Conservation (phyloP, 2,113 vertebrate genomes). For the Eolophus roseicapilla region DNA sequence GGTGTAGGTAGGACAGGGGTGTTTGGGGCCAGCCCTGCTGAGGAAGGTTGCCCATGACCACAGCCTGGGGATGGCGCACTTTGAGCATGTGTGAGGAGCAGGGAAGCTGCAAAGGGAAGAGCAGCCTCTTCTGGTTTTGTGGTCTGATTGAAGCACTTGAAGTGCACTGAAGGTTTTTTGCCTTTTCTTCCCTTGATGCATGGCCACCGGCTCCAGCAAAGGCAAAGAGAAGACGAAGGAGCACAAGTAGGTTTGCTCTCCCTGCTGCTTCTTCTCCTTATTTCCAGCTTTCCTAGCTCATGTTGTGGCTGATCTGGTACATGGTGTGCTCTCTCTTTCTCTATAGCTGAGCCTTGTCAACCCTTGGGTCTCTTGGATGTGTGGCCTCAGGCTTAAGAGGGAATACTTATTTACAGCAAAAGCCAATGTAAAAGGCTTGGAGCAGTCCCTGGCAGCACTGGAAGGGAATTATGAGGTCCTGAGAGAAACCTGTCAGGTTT, state of each 20-base stretch:
- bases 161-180: background rate
- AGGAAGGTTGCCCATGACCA: no score
- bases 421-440: background rate
- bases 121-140: background rate
- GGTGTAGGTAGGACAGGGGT: background rate
- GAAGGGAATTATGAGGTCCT: background rate
- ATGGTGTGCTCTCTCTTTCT: background rate
- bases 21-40: background rate
- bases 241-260: conserved; percentile 71
- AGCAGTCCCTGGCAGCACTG: fast-evolving
- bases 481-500: fast-evolving
- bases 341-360: background rate
- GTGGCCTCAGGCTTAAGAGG: background rate
- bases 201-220: conserved; percentile 61
- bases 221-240: conserved; percentile 77
- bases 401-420: background rate
- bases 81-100: background rate
- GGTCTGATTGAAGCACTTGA: background rate
- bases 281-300: background rate
- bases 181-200: conserved; percentile 12
- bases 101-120: background rate
- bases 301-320: fast-evolving
- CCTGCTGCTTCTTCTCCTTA: background rate
- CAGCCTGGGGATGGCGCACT: background rate
- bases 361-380: background rate